Conservation (phyloP, 92 coral and sea anemone species). For the Porites cylindrica region DNA sequence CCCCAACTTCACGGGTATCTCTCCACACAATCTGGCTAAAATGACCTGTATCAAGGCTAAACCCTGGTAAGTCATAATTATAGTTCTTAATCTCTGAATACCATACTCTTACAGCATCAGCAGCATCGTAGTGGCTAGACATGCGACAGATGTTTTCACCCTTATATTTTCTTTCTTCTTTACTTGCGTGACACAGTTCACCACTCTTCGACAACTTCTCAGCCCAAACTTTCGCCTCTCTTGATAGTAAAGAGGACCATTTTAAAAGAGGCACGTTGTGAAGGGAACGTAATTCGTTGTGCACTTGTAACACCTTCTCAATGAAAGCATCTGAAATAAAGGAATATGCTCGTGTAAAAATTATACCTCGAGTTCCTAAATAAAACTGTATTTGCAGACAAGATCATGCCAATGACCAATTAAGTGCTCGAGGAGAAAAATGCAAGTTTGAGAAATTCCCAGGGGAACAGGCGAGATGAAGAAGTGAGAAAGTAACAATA, state of each 20-base stretch:
- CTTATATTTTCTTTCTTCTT: constrained; percentile 78
- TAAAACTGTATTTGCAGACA: too few species aligned
- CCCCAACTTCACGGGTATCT: constrained; percentile 84
- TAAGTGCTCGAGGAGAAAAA: too few species aligned
- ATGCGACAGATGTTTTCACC: constrained; percentile 87
- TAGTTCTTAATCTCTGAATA: constrained; percentile 78
- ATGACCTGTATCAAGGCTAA: constrained; percentile 84
- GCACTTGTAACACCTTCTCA: constrained; percentile 46
- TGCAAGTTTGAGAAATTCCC: too few species aligned
- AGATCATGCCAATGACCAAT: too few species aligned
- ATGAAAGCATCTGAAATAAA: constrained; percentile 39
- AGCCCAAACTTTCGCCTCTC: constrained; percentile 87
- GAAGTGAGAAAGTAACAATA: too few species aligned
- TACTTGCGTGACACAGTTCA: constrained; percentile 81
- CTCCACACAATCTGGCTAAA: constrained; percentile 94
- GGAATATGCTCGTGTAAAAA: background rate
- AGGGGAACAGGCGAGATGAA: too few species aligned
- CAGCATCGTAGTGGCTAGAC: constrained; percentile 70
- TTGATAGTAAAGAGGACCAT: constrained; percentile 76
- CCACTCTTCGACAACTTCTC: constrained; percentile 76
- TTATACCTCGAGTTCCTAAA: background rate
- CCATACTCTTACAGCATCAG: constrained; percentile 83
- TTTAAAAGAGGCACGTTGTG: constrained; percentile 69
- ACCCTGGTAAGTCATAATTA: constrained; percentile 77
- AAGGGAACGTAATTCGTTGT: constrained; percentile 73